These are phyloP conservation scores for Aphelenchoides besseyi DNA, from an alignment of 1,140 invertebrate genomes.

Conservation along the genomic window DNA sequence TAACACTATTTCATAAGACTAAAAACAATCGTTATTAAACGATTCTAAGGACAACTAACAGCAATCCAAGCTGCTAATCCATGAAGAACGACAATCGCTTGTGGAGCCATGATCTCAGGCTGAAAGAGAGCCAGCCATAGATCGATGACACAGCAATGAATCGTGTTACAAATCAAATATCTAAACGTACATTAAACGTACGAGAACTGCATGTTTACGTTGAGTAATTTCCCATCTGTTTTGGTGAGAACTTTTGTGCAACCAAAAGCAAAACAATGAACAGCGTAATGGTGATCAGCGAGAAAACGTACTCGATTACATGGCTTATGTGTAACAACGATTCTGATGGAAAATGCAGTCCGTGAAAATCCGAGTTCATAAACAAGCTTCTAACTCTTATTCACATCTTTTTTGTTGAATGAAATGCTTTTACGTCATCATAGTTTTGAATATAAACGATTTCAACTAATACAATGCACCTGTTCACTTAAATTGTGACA, in stretches of 20 bases:
- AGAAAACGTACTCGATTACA: neutral
- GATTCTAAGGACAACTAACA: neutral
- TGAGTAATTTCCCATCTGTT: neutral
- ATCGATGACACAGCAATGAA: neutral
- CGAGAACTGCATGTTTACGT: neutral
- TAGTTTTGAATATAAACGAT: too few relatives aligned
- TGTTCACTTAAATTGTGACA: too few relatives aligned
- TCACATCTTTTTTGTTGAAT: too few relatives aligned
- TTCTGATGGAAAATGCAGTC: neutral
- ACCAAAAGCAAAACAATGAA: neutral
- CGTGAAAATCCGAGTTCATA: too few relatives aligned
- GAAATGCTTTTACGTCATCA: too few relatives aligned
- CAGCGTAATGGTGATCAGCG: neutral
- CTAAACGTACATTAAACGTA: neutral
- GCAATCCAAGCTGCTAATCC: neutral
- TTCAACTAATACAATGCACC: too few relatives aligned
- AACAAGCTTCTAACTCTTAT: too few relatives aligned
- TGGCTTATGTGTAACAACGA: neutral
- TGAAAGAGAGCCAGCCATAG: neutral
- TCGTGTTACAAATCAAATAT: neutral
- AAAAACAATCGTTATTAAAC: neutral
- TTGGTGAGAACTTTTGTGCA: neutral
- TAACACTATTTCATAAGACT: neutral
- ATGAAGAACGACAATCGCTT: neutral
- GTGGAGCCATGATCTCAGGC: neutral